Evolutionary conservation across 2,888 invertebrate genomes (phyloP), one percentile per base, ranked within the genome.

Genomic region (Orthosia incerta): DNA sequence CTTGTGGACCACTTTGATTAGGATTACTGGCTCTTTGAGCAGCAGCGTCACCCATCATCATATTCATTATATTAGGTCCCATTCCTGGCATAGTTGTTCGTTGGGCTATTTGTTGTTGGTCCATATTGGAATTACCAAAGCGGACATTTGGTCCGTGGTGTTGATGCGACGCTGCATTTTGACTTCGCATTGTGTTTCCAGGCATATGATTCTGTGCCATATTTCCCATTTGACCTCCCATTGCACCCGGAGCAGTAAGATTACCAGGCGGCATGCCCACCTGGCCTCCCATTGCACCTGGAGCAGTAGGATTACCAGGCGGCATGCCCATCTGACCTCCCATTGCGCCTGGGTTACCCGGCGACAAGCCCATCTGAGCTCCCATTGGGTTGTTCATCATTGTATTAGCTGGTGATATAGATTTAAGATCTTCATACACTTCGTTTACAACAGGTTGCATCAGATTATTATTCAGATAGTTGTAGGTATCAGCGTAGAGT

Each of bases 391-490:
- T 93, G 71, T 94, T 94, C 82, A 91, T 89, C 5, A 95, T 79
- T 1, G 95, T 93, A 69, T 96, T 96, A 26, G 81, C 88, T 20
- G 95, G 92, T 51, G 90, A 91, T 16, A 96, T 91, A 4, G 89
- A 88, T 82, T 91, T 94, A 23, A 96, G 89, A 75, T 96, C 96
- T 4, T 94, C 81, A 75, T 95, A 95, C 3, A 96, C 95, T 88
- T 96, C 96, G 73, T 94, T 88, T 7, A 96, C 89, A 2, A 92
- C 89, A 0, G 96, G 96, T 76, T 95, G 93, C 94, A 96, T 94
- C 18, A 95, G 85, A 76, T 95, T 95, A 74, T 90, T 82, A 70
- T 91, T 95, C 51, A 96, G 87, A 83, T 95, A 95, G 55, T 84
- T 91, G 75, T 94, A 95, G 0, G 96, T 95, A 46, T 96, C 95